These are phyloP conservation scores for Clostera curtula DNA, from an alignment of 2,888 invertebrate genomes.

Conservation along the genomic window DNA sequence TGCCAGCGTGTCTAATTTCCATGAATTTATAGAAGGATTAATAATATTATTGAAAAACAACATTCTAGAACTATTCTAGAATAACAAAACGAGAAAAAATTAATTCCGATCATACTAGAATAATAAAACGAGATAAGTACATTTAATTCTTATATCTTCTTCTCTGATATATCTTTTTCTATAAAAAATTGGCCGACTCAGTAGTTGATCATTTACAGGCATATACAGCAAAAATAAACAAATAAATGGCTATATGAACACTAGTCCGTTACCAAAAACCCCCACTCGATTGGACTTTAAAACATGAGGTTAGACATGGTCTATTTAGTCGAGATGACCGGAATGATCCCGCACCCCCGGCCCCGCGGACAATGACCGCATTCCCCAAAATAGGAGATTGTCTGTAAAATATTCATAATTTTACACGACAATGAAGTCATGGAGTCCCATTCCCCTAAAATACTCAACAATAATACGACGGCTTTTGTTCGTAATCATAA, in stretches of 20 bases:
- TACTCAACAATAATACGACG: constrained; percentile 18
- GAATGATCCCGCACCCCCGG: constrained; percentile 30
- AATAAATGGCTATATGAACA: constrained; percentile 12
- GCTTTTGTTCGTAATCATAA: constrained; percentile 23
- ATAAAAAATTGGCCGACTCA: no score
- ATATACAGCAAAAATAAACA: no score
- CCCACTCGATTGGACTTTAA: constrained; percentile 8
- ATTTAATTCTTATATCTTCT: no score
- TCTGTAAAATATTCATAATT: constrained; percentile 60
- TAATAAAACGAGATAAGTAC: no score
- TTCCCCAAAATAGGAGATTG: constrained; percentile 48
- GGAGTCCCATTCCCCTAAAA: constrained; percentile 18
- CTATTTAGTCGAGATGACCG: constrained; percentile 37
- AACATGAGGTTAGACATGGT: constrained; percentile 22
- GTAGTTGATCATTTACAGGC: no score
- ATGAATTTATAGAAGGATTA: no score
- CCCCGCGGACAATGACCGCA: constrained; percentile 45
- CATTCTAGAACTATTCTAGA: no score
- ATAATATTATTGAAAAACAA: no score
- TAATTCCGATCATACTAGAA: no score
- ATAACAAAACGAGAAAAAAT: no score
- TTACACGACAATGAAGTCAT: constrained; percentile 35
- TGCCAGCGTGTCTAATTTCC: no score
- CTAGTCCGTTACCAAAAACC: constrained; percentile 11
- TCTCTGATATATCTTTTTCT: no score